Percentiles rank a stretch among this genome's conserved stretches.
phyloP scores from a whole-genome alignment of 2,113 vertebrate species.

The Nerophis ophidion region DNA sequence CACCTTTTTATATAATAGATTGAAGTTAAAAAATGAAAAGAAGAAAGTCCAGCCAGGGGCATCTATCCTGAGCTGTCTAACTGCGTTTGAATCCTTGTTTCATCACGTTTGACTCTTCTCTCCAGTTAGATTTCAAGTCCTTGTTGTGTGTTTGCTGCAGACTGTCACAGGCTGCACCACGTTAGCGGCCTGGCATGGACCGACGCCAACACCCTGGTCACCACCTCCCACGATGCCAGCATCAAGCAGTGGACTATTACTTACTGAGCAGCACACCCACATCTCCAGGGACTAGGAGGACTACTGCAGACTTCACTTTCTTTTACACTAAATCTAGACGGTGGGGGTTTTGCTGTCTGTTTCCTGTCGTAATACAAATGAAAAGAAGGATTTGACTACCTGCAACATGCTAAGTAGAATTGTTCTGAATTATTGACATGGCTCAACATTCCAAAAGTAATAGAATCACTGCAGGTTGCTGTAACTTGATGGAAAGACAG shows the following conservation, averaged over 20 bases:
- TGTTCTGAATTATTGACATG: conserved; percentile 40
- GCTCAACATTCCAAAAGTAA: conserved; percentile 88
- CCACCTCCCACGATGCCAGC: conserved; percentile 87
- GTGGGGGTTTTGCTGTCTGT: conserved; percentile 60
- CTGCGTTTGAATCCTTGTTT: too few species aligned
- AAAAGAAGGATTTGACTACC: conserved; percentile 56
- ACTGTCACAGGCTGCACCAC: conserved; percentile 88
- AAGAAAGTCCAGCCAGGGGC: too few species aligned
- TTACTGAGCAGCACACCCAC: conserved; percentile 72
- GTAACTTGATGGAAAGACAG: conserved; percentile 17
- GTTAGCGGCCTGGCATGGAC: conserved; percentile 87
- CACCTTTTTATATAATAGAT: too few species aligned
- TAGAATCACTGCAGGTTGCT: conserved; percentile 48
- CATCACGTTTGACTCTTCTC: too few species aligned
- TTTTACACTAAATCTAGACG: conserved; percentile 17
- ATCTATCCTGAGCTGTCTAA: too few species aligned
- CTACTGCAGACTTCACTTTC: conserved; percentile 70
- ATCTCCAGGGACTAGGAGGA: conserved; percentile 82
- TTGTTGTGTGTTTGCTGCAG: conserved; percentile 57
- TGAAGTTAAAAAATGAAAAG: too few species aligned
- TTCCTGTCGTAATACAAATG: conserved; percentile 61
- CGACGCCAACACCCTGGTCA: conserved; percentile 86
- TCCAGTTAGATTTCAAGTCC: neutral
- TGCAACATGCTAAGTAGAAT: conserved; percentile 12
- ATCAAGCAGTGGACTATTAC: conserved; percentile 95